A percentile compares a stretch with the other conserved stretches of the same genome.
Evolutionary conservation across 2,113 vertebrate genomes (phyloP).

Genomic region (Stomatorhinus ivindoensis): DNA sequence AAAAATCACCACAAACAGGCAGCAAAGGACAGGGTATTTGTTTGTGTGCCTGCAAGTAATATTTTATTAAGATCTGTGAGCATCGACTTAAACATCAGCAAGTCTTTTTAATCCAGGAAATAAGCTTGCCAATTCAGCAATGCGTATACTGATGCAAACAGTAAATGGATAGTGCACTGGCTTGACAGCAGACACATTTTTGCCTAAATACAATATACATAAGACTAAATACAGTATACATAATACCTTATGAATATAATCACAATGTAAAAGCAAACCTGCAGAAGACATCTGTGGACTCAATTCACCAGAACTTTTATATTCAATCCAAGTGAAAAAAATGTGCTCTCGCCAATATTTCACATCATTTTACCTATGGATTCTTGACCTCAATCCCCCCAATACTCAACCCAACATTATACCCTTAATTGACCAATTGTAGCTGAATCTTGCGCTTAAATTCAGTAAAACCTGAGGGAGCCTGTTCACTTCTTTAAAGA

Average conservation of each 20-base stretch:
- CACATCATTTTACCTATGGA: neutral
- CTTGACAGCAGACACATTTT: neutral
- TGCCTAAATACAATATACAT: neutral
- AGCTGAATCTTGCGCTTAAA: neutral
- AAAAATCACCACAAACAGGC: neutral
- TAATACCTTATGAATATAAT: neutral
- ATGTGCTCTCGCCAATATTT: neutral
- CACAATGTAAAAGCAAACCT: neutral
- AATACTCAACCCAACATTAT: neutral
- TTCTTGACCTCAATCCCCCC: neutral
- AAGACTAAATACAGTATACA: neutral
- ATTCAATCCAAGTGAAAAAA: neutral
- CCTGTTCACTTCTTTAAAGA: neutral
- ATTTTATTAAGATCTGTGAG: neutral
- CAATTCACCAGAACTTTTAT: neutral
- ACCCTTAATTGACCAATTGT: neutral
- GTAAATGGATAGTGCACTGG: neutral
- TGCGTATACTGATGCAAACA: neutral
- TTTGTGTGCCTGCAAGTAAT: neutral
- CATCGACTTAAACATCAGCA: neutral
- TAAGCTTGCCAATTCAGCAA: neutral
- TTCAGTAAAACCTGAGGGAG: neutral
- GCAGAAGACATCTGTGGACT: neutral
- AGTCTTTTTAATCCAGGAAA: neutral
- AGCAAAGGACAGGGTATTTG: neutral